Evolutionary conservation across 2,888 invertebrate species (phyloP).

Genomic region (Drosophila formosana): DNA sequence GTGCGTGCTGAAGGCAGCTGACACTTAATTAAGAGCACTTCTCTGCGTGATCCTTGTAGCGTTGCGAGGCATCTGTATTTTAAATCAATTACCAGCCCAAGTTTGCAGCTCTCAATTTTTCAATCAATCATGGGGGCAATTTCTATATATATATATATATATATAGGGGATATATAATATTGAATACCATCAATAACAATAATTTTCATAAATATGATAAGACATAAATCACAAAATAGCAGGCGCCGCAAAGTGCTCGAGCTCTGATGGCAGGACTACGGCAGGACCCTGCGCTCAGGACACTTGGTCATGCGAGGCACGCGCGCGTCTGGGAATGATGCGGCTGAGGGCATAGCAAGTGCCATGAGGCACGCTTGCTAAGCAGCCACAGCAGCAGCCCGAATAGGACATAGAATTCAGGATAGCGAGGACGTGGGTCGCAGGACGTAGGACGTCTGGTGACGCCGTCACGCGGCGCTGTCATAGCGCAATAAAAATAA

Average conservation of each 20-base stretch:
- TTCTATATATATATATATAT: slow-evolving; percentile 14
- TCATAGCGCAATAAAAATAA: slow-evolving; percentile 82
- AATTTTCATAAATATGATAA: slow-evolving; percentile 82
- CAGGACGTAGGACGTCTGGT: slow-evolving; percentile 40
- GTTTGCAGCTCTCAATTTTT: slow-evolving; percentile 52
- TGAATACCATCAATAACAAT: slow-evolving; percentile 80
- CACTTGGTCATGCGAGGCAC: slow-evolving; percentile 73
- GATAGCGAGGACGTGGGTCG: slow-evolving; percentile 17
- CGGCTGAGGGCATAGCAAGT: slow-evolving; percentile 29
- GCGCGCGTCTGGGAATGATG: slow-evolving; percentile 51
- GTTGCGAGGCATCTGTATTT: slow-evolving; percentile 34
- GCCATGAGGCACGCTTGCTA: slow-evolving; percentile 40
- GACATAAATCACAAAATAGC: slow-evolving; percentile 80
- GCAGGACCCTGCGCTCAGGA: slow-evolving; percentile 9
- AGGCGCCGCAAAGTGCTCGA: slow-evolving; percentile 69
- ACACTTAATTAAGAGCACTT: slow-evolving; percentile 27
- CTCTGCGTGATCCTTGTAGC: background rate
- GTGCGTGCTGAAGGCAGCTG: slow-evolving; percentile 5
- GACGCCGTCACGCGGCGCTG: slow-evolving; percentile 76
- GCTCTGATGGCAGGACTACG: slow-evolving; percentile 13
- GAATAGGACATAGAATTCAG: slow-evolving; percentile 8
- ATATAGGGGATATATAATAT: slow-evolving; percentile 49
- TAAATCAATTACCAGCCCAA: slow-evolving; percentile 64
- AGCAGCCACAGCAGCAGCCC: slow-evolving; percentile 26
- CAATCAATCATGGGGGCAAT: slow-evolving; percentile 66